Conservation (phyloP, 2,797 vertebrate genomes). For the Avahi laniger region DNA sequence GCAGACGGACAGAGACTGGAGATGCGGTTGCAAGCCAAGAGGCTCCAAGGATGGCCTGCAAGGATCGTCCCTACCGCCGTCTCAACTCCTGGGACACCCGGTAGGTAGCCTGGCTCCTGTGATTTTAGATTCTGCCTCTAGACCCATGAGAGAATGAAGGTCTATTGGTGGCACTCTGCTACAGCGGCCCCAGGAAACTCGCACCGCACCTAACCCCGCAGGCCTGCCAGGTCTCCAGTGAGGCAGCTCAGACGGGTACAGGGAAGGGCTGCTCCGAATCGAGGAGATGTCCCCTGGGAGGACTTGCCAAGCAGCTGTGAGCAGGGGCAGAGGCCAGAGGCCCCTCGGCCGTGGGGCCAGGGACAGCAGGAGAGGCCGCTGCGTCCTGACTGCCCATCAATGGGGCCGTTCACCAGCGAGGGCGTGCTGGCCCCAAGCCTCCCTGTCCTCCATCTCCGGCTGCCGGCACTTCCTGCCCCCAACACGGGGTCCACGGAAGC, state of each 20-base stretch:
- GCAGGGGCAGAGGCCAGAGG: neutral
- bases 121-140: neutral
- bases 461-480: neutral
- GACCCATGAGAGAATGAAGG: neutral
- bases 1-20: neutral
- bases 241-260: fast-evolving
- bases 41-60: fast-evolving
- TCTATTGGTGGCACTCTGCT: fast-evolving
- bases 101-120: neutral
- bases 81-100: neutral
- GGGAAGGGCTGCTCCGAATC: fast-evolving
- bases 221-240: fast-evolving
- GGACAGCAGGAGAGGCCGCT: neutral
- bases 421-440: neutral
- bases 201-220: fast-evolving
- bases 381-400: neutral
- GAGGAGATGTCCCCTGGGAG: fast-evolving
- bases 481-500: neutral
- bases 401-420: neutral
- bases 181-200: fast-evolving
- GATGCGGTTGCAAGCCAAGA: fast-evolving
- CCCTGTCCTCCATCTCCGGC: constrained; percentile 2
- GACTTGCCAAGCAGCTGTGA: neutral
- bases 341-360: fast-evolving
- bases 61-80: neutral